Evolutionary conservation across 1,140 invertebrate genomes (phyloP), one percentile per base, ranked within the genome.

Genomic region (Drosophila neocordata): DNA sequence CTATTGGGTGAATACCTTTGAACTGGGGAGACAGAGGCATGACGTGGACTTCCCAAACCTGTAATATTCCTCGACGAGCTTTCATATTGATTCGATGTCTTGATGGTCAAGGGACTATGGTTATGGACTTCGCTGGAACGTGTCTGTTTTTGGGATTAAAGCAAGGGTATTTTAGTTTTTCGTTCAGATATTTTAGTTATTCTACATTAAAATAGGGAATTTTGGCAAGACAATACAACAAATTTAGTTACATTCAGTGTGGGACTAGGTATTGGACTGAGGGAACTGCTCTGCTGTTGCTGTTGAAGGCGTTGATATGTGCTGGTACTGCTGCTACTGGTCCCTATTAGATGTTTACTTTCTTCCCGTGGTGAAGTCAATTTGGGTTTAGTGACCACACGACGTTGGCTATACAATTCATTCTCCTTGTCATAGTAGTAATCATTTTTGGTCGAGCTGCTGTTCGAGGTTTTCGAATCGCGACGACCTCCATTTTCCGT

Each of bases 391-490:
- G 55, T 73, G 20, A 79, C 74, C 0, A 18, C 72, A 0, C 82
- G 75, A 11, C 82, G 69, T 37, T 74, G 83, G 27, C 72, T 78
- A 37, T 91, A 91, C 9, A 92, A 60, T 24, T 92, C 91, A 51
- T 91, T 91, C 65, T 92, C 91, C 77, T 92, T 92, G 74, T 92
- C 91, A 62, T 88, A 92, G 88, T 92, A 92, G 55, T 92, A 92
- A 55, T 92, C 91, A 53, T 89, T 91, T 64, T 91, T 91, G 5
- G 69, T 85, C 24, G 89, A 89, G 38, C 87, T 90, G 64, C 70
- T 73, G 44, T 89, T 90, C 5, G 81, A 84, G n/a, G 74, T 62
- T 66, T 82, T 90, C n/a, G 87, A 90, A 35, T 91, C 91, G n/a
- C 88, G 90, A 5, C 89, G 75, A 6, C 35, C 66, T 1, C 65